These are phyloP conservation scores for Gallinago paraguaiae DNA, from an alignment of 2,113 vertebrate genomes.

Conservation along the genomic window DNA sequence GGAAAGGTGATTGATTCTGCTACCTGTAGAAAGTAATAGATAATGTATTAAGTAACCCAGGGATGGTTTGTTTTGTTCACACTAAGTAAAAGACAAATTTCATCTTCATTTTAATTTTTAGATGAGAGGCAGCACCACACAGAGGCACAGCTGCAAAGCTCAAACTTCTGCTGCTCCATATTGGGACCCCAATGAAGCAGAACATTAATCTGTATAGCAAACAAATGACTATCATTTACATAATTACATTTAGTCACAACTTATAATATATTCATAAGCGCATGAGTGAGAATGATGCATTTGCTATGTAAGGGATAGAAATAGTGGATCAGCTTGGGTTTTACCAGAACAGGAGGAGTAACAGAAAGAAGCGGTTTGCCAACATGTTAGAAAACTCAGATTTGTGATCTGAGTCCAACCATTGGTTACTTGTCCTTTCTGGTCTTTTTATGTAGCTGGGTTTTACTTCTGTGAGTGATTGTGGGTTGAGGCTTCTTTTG, in stretches of 20 bases:
- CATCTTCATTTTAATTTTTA: slow-evolving; percentile 55
- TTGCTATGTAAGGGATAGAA: background rate
- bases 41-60: slow-evolving; percentile 9
- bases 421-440: background rate
- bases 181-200: slow-evolving; percentile 62
- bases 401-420: background rate
- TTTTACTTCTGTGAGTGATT: background rate
- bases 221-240: slow-evolving; percentile 71
- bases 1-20: slow-evolving; percentile 46
- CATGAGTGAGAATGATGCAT: slow-evolving; percentile 46
- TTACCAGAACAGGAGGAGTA: background rate
- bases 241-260: slow-evolving; percentile 68
- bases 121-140: slow-evolving; percentile 54
- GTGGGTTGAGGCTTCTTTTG: background rate
- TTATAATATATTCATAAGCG: slow-evolving; percentile 59
- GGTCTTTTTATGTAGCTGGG: background rate
- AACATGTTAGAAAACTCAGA: background rate
- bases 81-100: slow-evolving; percentile 52
- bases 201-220: slow-evolving; percentile 70
- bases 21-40: slow-evolving; percentile 26
- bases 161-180: slow-evolving; percentile 47
- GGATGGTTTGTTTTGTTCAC: background rate
- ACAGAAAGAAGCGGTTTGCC: background rate
- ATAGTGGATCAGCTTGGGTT: background rate
- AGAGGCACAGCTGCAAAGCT: slow-evolving; percentile 63